Percentiles rank a stretch among this genome's conserved stretches.
Conservation (phyloP, 2,113 vertebrate species). For the Caracal caracal region DNA sequence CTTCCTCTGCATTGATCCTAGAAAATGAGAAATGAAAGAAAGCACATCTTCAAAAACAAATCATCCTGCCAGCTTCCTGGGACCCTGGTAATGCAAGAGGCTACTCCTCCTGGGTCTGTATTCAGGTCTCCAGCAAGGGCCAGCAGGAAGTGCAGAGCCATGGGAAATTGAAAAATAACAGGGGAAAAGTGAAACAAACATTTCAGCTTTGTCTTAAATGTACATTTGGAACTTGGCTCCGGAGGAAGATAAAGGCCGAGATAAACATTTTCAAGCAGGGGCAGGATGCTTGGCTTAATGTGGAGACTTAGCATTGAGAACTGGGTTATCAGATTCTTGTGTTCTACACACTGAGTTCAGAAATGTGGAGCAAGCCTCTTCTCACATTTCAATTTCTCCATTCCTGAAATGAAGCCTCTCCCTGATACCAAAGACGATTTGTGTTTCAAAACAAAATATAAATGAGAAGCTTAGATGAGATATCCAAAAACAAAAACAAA, state of each 20-base stretch:
- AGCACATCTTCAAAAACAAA: constrained; percentile 39
- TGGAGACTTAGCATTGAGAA: neutral
- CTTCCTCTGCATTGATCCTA: neutral
- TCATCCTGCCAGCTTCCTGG: neutral
- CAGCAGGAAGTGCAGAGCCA: neutral
- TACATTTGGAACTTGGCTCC: neutral
- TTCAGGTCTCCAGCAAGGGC: neutral
- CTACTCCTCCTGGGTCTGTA: neutral
- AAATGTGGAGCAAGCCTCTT: neutral
- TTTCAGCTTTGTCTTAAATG: neutral
- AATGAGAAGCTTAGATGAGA: constrained; percentile 29
- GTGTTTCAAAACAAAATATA: constrained; percentile 7
- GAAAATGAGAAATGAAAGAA: constrained; percentile 43
- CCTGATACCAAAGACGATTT: neutral
- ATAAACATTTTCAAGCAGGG: neutral
- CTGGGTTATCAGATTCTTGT: accelerated
- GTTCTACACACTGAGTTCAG: neutral
- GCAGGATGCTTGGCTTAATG: neutral
- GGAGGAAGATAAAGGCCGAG: neutral
- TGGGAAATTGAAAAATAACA: neutral
- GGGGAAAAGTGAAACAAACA: neutral
- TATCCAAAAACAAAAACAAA: neutral
- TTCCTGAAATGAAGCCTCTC: neutral
- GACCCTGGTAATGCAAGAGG: neutral
- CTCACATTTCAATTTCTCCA: neutral